phyloP scores from a whole-genome alignment of 2,888 invertebrate genomes.

The Reticulitermes lucifugus region DNA sequence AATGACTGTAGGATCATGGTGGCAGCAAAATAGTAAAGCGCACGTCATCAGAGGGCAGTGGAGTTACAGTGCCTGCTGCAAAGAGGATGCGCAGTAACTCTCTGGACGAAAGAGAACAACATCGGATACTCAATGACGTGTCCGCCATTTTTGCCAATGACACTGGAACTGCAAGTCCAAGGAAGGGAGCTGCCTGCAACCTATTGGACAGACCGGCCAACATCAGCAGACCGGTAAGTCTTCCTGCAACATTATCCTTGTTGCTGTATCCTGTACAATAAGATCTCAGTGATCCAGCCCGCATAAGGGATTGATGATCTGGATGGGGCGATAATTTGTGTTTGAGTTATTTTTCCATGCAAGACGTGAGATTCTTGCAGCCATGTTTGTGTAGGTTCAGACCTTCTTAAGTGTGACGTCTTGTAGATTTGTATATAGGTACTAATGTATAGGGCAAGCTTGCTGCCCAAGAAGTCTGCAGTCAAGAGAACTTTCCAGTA shows the following conservation, averaged over 20 bases:
- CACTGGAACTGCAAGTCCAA: conserved; percentile 57
- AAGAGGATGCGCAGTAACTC: conserved; percentile 50
- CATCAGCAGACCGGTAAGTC: conserved; percentile 77
- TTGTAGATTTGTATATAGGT: too few relatives aligned
- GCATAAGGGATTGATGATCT: too few relatives aligned
- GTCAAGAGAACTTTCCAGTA: too few relatives aligned
- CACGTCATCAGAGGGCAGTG: conserved; percentile 59
- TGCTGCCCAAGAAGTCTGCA: too few relatives aligned
- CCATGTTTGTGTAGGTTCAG: too few relatives aligned
- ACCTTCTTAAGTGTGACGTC: too few relatives aligned
- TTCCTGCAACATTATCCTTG: conserved; percentile 19
- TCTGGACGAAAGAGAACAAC: conserved; percentile 44
- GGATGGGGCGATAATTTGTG: too few relatives aligned
- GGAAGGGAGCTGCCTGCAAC: conserved; percentile 67
- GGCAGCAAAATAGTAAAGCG: conserved; percentile 61
- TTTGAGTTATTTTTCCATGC: too few relatives aligned
- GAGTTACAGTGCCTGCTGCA: conserved; percentile 54
- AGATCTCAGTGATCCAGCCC: not conserved
- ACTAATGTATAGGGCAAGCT: too few relatives aligned
- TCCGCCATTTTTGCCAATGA: conserved; percentile 62
- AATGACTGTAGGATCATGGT: conserved; percentile 20
- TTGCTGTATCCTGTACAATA: too few relatives aligned
- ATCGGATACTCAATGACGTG: conserved; percentile 60
- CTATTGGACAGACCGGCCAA: conserved; percentile 77
- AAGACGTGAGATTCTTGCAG: too few relatives aligned